Percentiles rank a stretch among this genome's conserved stretches.
phyloP scores from a whole-genome alignment of 1,140 invertebrate species.

The Monochamus saltuarius region DNA sequence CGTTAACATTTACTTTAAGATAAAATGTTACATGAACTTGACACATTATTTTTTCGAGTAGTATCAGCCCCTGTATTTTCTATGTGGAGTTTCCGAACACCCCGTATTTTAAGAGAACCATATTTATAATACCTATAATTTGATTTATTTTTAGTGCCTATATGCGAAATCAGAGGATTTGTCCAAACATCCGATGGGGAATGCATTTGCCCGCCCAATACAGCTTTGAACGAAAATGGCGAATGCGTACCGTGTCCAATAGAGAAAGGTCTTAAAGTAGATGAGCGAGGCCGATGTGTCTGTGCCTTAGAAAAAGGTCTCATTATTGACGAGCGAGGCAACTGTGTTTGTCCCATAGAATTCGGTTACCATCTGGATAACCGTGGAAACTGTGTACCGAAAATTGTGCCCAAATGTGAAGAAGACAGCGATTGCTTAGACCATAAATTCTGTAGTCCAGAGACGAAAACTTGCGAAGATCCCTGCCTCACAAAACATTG shows the following conservation, averaged over 20 bases:
- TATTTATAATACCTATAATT: slow-evolving; percentile 14
- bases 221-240: slow-evolving; percentile 72
- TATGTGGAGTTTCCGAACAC: too few relatives aligned
- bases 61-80: too few relatives aligned
- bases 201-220: slow-evolving; percentile 74
- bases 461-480: slow-evolving; percentile 71
- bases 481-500: slow-evolving; percentile 72
- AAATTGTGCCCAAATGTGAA: slow-evolving; percentile 64
- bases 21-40: too few relatives aligned
- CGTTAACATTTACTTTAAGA: too few relatives aligned
- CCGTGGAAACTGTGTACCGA: slow-evolving; percentile 65
- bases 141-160: slow-evolving; percentile 51
- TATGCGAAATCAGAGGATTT: slow-evolving; percentile 71
- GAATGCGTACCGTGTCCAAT: slow-evolving; percentile 72
- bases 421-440: slow-evolving; percentile 75
- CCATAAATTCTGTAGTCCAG: slow-evolving; percentile 69
- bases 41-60: too few relatives aligned
- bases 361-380: slow-evolving; percentile 68
- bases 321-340: slow-evolving; percentile 72
- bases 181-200: slow-evolving; percentile 67
- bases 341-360: slow-evolving; percentile 73
- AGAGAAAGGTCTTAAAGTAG: slow-evolving; percentile 71
- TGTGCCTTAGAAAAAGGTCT: slow-evolving; percentile 76
- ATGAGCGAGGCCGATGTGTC: slow-evolving; percentile 74
- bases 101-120: background rate